Base-by-base conservation (phyloP, 1,140 invertebrate species). In the Trichomalopsis sarcophagae region DNA sequence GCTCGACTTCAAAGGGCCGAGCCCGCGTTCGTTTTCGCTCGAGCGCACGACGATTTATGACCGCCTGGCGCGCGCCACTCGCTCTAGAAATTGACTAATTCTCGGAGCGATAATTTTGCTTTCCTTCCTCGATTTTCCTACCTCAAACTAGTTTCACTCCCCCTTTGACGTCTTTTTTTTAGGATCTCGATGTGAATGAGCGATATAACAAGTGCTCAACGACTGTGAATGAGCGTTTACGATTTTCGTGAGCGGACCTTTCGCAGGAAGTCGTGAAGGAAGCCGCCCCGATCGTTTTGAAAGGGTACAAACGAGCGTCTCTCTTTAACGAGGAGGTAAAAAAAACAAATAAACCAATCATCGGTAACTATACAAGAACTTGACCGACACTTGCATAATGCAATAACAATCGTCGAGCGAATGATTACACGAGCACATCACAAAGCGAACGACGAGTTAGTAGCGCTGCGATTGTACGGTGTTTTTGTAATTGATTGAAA, bases 21-120 rank as follows among this genome's bases (percentile, higher is more conserved):
- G 4, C 69, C 71, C 44, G 40, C 36, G 23, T 62, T 13, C 2
- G 73, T n/a, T 75, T 76, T 62, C 23, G 73, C 50, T 14, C n/a
- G 33, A 75, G 73, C n/a, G 21, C 23, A n/a, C 11, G 17, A 33
- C 10, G 68, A 84, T 84, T 84, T 73, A 79, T 62, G 76, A 71
- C 10, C 21, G 44, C 27, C 27, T 27, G 5, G 33, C 77, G 21
- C 68, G 44, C 23, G 7, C 11, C 40, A n/a, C 14, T n/a, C 50
- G 11, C 3, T n/a, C 9, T 71, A 33, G 62, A 50, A 78, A 78
- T 78, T 68, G 66, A 84, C 75, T 44, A 78, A 79, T 84, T 79
- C 68, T 30, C 27, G 36, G 82, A 79, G 75, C 74, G 66, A 73
- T 68, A n/a, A 71, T 55, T 74, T 74, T 36, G 23, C 30, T 40